A percentile compares a stretch with the other conserved stretches of the same genome.
Evolutionary conservation across 2,113 vertebrate genomes (phyloP).

Genomic region (Puma concolor): DNA sequence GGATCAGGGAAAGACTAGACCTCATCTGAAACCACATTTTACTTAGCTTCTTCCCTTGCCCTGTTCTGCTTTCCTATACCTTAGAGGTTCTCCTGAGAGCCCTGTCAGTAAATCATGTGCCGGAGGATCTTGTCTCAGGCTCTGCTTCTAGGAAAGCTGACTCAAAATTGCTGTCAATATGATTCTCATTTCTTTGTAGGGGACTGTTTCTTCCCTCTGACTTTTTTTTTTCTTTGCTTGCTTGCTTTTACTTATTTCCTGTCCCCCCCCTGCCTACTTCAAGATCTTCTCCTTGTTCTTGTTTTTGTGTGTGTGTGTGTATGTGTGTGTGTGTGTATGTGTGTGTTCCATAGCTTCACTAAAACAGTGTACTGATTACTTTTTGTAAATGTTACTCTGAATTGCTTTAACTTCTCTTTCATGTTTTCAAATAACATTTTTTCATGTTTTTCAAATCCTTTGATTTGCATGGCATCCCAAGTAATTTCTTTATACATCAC

Average conservation of each 20-base stretch:
- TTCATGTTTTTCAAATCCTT: background rate
- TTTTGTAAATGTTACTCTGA: background rate
- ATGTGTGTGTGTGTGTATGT: background rate
- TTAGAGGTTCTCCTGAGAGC: background rate
- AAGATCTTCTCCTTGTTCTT: background rate
- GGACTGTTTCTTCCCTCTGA: background rate
- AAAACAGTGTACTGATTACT: background rate
- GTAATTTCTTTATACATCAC: background rate
- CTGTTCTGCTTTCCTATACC: background rate
- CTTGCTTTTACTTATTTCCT: background rate
- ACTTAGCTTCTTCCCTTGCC: background rate
- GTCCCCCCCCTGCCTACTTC: background rate
- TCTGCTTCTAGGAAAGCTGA: background rate
- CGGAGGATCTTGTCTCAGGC: background rate
- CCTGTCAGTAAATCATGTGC: background rate
- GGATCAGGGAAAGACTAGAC: background rate
- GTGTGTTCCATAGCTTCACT: background rate
- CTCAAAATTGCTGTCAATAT: background rate
- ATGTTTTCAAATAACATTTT: background rate
- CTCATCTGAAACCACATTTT: background rate
- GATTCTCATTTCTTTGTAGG: background rate
- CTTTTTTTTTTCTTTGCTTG: background rate
- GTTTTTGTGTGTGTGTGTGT: background rate
- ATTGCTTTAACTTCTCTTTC: background rate
- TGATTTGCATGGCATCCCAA: background rate